Conservation (phyloP, 1,140 invertebrate species). For the Drosophila parvula region DNA sequence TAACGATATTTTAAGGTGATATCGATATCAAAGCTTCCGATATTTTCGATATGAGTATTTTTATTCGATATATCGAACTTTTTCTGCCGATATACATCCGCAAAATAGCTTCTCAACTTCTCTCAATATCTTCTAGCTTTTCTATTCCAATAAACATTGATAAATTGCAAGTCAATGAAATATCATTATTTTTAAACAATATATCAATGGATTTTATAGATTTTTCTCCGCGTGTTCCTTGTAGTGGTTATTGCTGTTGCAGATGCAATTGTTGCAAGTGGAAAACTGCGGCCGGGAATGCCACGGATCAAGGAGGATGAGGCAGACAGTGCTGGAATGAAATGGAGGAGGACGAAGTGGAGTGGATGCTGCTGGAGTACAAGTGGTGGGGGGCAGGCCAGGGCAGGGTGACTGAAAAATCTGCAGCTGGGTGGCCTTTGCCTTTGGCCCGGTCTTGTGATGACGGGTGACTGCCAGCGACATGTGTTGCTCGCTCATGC, state of each 20-base stretch:
- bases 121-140: no score
- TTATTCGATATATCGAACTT: no score
- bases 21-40: no score
- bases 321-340: background rate
- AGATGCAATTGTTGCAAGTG: slow-evolving; percentile 42
- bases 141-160: background rate
- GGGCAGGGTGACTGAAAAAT: background rate
- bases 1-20: no score
- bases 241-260: slow-evolving; percentile 15
- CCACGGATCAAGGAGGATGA: slow-evolving; percentile 15
- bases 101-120: no score
- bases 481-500: slow-evolving; percentile 37
- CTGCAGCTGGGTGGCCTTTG: slow-evolving; percentile 31
- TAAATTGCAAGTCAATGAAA: background rate
- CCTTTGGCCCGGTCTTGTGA: slow-evolving; percentile 24
- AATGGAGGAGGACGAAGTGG: background rate
- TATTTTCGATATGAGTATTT: no score
- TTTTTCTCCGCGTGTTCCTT: background rate
- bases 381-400: background rate
- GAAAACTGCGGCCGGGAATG: slow-evolving; percentile 32
- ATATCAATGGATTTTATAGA: no score
- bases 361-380: slow-evolving; percentile 33
- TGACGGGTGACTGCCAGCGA: slow-evolving; percentile 44
- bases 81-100: no score
- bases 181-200: background rate